These are phyloP conservation scores for Drosophila lacicola DNA, from an alignment of 2,888 invertebrate genomes.

Conservation along the genomic window DNA sequence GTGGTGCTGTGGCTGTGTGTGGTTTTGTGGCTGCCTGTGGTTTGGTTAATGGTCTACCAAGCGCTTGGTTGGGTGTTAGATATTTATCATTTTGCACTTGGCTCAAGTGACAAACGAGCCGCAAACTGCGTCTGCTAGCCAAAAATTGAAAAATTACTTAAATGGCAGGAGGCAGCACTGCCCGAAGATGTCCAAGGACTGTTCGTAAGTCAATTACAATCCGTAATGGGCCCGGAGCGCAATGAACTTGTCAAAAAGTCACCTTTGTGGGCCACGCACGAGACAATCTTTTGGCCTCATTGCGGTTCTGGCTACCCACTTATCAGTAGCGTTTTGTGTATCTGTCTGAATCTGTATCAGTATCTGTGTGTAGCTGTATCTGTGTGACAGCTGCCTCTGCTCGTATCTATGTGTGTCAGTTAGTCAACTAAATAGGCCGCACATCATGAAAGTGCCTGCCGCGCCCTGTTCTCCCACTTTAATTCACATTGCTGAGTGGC, in stretches of 20 bases:
- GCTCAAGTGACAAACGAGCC: conserved; percentile 63
- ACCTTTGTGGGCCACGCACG: conserved; percentile 30
- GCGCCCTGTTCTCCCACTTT: conserved; percentile 5
- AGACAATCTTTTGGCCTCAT: conserved; percentile 35
- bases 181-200: conserved; percentile 21
- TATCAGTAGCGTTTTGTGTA: conserved; percentile 25
- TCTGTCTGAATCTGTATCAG: conserved; percentile 12
- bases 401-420: conserved; percentile 69
- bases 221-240: conserved; percentile 39
- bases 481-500: conserved; percentile 41
- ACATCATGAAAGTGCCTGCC: conserved; percentile 37
- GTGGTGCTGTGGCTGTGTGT: background rate
- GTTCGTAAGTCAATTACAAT: conserved; percentile 58
- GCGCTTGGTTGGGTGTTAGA: conserved; percentile 23
- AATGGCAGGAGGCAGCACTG: conserved; percentile 31
- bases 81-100: conserved; percentile 76
- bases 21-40: conserved; percentile 16
- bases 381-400: conserved; percentile 12
- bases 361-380: conserved; percentile 7
- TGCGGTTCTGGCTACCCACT: conserved; percentile 18
- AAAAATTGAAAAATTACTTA: conserved; percentile 67
- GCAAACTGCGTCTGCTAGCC: conserved; percentile 32
- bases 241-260: conserved; percentile 52
- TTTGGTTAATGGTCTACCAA: conserved; percentile 19
- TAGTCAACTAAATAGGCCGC: conserved; percentile 54